Base-by-base conservation (phyloP, 2,797 vertebrate species). In the Hirundo rustica region DNA sequence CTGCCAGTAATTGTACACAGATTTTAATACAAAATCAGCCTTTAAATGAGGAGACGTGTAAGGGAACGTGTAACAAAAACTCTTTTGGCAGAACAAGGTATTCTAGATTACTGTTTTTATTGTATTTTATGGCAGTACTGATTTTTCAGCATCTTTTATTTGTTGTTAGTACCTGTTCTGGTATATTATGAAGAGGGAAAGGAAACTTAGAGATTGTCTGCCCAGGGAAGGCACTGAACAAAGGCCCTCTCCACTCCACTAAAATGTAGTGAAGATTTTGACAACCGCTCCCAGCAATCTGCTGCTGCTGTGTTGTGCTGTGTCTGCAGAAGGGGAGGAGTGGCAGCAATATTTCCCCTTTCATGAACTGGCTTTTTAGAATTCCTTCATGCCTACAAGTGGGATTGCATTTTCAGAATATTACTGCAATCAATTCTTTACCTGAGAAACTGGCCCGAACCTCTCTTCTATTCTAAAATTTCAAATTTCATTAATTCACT, bases 1-100 rank as follows among this genome's bases (percentile, higher is more conserved):
- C 54, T 57, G 29, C n/a, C 21, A 53, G 53, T 0, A 0, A 22
- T 50, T 45, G 16, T 47, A 32, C 40, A 58, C 38, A 32, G 22
- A 36, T n/a, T 82, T 11, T 48, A 53, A 38, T 17, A 60, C 4
- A 81, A 78, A 78, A 88, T 26, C 71, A 54, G 8, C 4, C 3
- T 66, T 65, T 36, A 38, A 81, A n/a, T 40, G 29, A 68, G 53
- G 42, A 80, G 30, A 48, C 2, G 1, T 74, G 54, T 76, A 70
- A 68, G 15, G 25, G 34, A 53, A 16, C 17, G 7, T 32, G 13
- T 45, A 67, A 60, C 64, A 40, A 68, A 61, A 74, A 29, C 10
- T 26, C 18, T 71, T 60, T 42, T 45, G 47, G 18, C n/a, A 65
- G 64, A 72, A 21, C n/a, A 38, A 83, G 9, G 17, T 89, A 44